Evolutionary conservation across 2,113 vertebrate genomes (phyloP).

Genomic region (Leuciscus idus): DNA sequence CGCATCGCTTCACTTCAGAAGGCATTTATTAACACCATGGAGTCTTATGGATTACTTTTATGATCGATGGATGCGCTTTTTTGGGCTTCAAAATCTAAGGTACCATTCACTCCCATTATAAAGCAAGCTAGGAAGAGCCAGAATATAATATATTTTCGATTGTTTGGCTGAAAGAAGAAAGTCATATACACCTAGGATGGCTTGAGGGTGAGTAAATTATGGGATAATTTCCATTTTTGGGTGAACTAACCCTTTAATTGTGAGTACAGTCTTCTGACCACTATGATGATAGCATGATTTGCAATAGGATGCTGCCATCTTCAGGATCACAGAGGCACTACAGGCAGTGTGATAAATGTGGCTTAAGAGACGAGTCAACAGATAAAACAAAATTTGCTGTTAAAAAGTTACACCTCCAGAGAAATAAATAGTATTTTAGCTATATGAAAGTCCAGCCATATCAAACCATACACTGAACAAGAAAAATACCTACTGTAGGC

Average conservation of each 20-base stretch:
- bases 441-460: not conserved
- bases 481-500: not conserved
- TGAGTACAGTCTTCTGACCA: not conserved
- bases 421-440: not conserved
- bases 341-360: not conserved
- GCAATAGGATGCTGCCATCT: slow-evolving; percentile 71
- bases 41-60: too few species aligned
- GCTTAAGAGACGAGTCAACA: not conserved
- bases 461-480: not conserved
- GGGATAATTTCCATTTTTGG: too few species aligned
- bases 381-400: not conserved
- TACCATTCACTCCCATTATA: too few species aligned
- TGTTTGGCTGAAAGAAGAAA: too few species aligned
- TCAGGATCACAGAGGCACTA: slow-evolving; percentile 33
- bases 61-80: too few species aligned
- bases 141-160: too few species aligned
- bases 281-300: slow-evolving; percentile 17
- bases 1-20: too few species aligned
- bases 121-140: too few species aligned
- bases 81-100: too few species aligned
- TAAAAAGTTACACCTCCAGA: not conserved
- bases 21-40: too few species aligned
- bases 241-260: not conserved
- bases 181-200: too few species aligned
- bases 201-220: too few species aligned